Evolutionary conservation across 2,888 invertebrate genomes (phyloP).

Genomic region (Corbicula japonica): DNA sequence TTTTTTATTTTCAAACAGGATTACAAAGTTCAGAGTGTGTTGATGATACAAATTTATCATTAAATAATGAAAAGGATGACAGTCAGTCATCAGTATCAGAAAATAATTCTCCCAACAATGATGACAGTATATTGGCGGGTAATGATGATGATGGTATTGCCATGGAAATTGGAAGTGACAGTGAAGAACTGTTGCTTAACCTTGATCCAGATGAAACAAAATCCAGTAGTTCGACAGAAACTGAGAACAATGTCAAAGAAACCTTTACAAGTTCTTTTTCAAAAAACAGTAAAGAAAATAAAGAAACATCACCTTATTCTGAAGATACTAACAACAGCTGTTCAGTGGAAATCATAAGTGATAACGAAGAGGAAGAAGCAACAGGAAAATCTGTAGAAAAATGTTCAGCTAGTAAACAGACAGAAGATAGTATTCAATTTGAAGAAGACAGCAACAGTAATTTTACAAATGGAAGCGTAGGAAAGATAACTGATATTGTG

Average conservation of each 20-base stretch:
- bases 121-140: slow-evolving; percentile 19
- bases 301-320: background rate
- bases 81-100: too few relatives aligned
- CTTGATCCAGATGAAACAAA: slow-evolving; percentile 6
- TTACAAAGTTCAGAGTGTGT: too few relatives aligned
- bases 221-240: too few relatives aligned
- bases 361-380: slow-evolving; percentile 3
- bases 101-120: too few relatives aligned
- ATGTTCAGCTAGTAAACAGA: background rate
- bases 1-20: too few relatives aligned
- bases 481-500: slow-evolving; percentile 15
- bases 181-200: slow-evolving; percentile 44
- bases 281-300: background rate
- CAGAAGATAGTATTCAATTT: slow-evolving; percentile 14
- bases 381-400: slow-evolving; percentile 1
- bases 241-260: too few relatives aligned
- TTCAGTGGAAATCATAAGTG: slow-evolving; percentile 3
- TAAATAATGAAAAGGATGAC: too few relatives aligned
- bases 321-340: slow-evolving; percentile 2
- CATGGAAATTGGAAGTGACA: slow-evolving; percentile 63
- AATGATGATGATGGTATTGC: slow-evolving; percentile 38
- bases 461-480: slow-evolving; percentile 11
- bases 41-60: too few relatives aligned
- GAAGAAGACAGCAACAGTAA: slow-evolving; percentile 22
- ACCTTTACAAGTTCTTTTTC: too few relatives aligned